phyloP scores from a whole-genome alignment of 2,888 invertebrate species.

The Mechanitis messenoides region DNA sequence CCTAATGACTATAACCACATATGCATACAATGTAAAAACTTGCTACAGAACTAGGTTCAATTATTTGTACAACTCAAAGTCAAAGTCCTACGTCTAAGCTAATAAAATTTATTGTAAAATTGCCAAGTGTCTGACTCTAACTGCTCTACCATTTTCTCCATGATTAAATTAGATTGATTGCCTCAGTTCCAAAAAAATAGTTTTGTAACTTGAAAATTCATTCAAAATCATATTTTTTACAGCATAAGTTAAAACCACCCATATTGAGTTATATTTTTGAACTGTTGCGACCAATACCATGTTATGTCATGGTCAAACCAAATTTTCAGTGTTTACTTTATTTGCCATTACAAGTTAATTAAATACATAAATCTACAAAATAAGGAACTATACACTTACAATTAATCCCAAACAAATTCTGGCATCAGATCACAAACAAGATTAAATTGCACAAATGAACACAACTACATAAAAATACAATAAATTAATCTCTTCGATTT shows the following conservation, averaged over 20 bases:
- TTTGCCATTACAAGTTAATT: conserved; percentile 31
- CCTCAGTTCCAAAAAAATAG: conserved; percentile 4
- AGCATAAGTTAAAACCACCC: too few species aligned
- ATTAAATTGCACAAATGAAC: conserved; percentile 68
- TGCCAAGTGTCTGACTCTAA: conserved; percentile 48
- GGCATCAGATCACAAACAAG: conserved; percentile 73
- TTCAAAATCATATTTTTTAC: too few species aligned
- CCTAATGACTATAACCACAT: conserved; percentile 65
- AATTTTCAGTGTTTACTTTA: conserved; percentile 18
- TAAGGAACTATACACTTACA: conserved; percentile 74
- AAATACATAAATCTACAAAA: conserved; percentile 63
- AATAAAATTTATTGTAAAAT: conserved; percentile 62
- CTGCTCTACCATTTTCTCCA: conserved; percentile 5
- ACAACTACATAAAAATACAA: conserved; percentile 65
- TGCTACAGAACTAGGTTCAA: conserved; percentile 69
- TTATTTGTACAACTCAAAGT: conserved; percentile 73
- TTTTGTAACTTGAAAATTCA: too few species aligned
- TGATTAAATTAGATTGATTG: conserved; percentile 5
- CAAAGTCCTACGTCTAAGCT: conserved; percentile 72
- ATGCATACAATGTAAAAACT: conserved; percentile 67
- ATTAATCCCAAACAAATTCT: conserved; percentile 63
- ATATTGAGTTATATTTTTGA: conserved; percentile 39
- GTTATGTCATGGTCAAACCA: conserved; percentile 38
- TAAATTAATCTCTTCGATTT: conserved; percentile 72
- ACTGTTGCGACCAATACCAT: conserved; percentile 70